Base-by-base conservation (phyloP, 1,140 invertebrate genomes). In the Drosophila leontia region DNA sequence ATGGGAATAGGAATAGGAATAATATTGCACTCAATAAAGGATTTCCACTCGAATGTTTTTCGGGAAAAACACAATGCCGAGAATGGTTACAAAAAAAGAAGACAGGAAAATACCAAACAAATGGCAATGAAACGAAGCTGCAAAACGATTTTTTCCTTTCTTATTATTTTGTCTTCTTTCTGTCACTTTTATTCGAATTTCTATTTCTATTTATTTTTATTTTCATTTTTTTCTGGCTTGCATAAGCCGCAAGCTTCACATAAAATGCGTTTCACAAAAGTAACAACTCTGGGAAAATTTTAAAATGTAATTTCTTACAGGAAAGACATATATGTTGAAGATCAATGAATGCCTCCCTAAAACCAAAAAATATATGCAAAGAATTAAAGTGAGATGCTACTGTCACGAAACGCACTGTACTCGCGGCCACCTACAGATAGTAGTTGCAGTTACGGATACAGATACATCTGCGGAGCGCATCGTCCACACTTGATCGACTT, bases 11-110 rank as follows among this genome's bases (percentile, higher is more conserved):
- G n/a, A 47, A 63, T 64, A 51, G 48, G 34, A 72, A 59, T 68
- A 23, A 75, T 69, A 44, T 67, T 50, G 56, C 79, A 72, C 68
- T 87, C 80, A 87, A 87, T 72, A 72, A 85, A 77, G 84, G 84
- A 87, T 82, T 87, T 87, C 83, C 83, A 87, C 83, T 87, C 74
- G 79, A 87, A 80, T 82, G 83, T 86, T 87, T 75, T 80, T 55
- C 35, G 50, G 63, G 56, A 72, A 56, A 68, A 56, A 57, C 9
- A 50, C 48, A 60, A 67, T 39, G 44, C 29, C 29, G 29, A 45
- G 80, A 48, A 75, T 51, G 41, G 32, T 7, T 56, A 56, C 37
- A 61, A 34, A 7, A 58, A 47, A 62, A 44, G 9, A 34, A 53
- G 35, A 55, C 34, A 29, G 4, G 15, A 50, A 65, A 60, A 29